Conservation (phyloP, 1,140 invertebrate species). For the Solenopsis fugax region DNA sequence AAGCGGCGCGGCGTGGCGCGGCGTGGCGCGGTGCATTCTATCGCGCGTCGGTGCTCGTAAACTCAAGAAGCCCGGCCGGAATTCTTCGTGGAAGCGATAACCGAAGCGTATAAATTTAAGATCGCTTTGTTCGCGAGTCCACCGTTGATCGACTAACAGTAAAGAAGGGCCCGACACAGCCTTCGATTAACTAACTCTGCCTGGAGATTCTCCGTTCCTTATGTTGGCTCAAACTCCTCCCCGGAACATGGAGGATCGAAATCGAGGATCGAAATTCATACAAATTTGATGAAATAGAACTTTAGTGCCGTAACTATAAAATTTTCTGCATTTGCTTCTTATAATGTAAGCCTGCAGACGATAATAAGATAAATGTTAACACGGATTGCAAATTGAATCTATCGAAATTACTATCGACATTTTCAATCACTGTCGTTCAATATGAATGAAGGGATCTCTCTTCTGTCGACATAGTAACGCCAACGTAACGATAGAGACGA, state of each 20-base stretch:
- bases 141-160: conserved; percentile 48
- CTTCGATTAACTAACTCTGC: conserved; percentile 20
- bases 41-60: conserved; percentile 55
- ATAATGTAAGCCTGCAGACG: neutral
- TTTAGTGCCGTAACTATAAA: neutral
- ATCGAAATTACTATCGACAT: neutral
- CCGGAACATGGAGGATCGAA: neutral
- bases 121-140: conserved; percentile 33
- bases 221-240: neutral
- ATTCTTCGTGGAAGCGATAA: conserved; percentile 55
- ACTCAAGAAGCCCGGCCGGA: conserved; percentile 35
- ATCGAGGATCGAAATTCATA: neutral
- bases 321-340: neutral
- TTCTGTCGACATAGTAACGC: conserved; percentile 23
- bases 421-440: neutral
- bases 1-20: neutral
- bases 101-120: conserved; percentile 52
- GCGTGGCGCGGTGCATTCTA: conserved; percentile 59
- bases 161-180: neutral
- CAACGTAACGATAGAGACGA: conserved; percentile 29
- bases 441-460: neutral
- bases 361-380: neutral
- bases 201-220: neutral
- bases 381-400: neutral
- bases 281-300: neutral